phyloP scores from a whole-genome alignment of 2,113 vertebrate species.

The Sapayoa aenigma region DNA sequence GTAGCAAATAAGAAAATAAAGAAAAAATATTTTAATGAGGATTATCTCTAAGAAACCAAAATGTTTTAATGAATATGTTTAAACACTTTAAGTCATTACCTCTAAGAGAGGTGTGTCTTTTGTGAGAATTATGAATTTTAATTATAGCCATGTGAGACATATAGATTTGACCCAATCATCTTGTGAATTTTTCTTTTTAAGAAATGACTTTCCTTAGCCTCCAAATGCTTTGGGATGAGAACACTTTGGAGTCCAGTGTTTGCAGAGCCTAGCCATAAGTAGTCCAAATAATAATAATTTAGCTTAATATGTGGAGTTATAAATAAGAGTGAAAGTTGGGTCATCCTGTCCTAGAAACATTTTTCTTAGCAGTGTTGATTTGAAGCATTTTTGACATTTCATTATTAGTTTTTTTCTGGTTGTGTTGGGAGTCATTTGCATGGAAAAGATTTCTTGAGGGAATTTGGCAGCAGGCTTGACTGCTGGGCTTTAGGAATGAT shows the following conservation, averaged over 20 bases:
- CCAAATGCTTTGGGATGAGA: not conserved
- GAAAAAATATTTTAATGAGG: not conserved
- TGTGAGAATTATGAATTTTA: not conserved
- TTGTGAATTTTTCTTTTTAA: not conserved
- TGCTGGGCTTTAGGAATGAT: not conserved
- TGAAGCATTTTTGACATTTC: constrained; percentile 4
- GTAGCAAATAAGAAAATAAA: not conserved
- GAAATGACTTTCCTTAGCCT: not conserved
- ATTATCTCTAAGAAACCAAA: not conserved
- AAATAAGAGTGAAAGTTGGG: not conserved
- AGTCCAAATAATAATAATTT: not conserved
- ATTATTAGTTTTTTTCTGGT: not conserved
- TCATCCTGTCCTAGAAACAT: constrained; percentile 12
- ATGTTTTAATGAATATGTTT: not conserved
- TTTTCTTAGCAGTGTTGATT: not conserved
- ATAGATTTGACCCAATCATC: not conserved
- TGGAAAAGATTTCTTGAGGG: not conserved
- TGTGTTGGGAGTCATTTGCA: not conserved
- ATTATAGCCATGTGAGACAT: fast-evolving
- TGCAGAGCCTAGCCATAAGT: not conserved
- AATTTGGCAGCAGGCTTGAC: not conserved
- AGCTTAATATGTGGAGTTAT: not conserved
- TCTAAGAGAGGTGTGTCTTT: not conserved
- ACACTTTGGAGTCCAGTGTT: not conserved
- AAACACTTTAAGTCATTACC: not conserved